Evolutionary conservation across 2,888 invertebrate species (phyloP), one percentile per base, ranked within the genome.

Genomic region (Tenodera sinensis): DNA sequence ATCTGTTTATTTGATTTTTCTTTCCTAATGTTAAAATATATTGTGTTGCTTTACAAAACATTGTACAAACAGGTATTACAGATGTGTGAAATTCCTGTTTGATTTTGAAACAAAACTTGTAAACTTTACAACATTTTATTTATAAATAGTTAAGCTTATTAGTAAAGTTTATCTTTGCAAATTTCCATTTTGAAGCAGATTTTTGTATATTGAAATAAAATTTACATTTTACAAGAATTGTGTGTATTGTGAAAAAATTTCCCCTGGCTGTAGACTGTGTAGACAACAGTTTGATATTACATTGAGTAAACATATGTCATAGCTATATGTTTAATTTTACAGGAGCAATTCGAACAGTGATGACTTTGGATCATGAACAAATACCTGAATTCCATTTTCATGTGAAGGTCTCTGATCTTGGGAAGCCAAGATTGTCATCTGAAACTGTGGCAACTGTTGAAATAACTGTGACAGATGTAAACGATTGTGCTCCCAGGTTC

Each of bases 401-500:
- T 92, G 98, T 98, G 15, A 96, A 97, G 94, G 97, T 97, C 3
- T 95, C 96, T 71, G 98, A 98, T 93, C 94, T 96, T 92, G 99
- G 98, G 0, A 96, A 95, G 91, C 98, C 99, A 3, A 95, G 96
- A 88, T 94, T 98, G 34, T 96, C 96, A 30, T 97, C 98, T 0
- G 96, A 96, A 91, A 96, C 96, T 89, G 96, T 96, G 20, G 98
- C 98, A 0, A 95, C 94, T 90, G 98, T 99, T 25, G 94, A 95
- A 91, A 97, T 99, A 42, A 94, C 94, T 89, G 96, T 99, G 54
- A 94, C 94, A 9, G 98, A 98, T 93, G 96, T 98, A 9, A 98
- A 99, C 93, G 98, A 98, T 93, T 97, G 97, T 91, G 96, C 98
- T n/a, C 98, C 98, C 4, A 94, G 94, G 88, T 98, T 99, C 93